phyloP scores from a whole-genome alignment of 2,797 vertebrate species.

The Sebastolobus altivelis region DNA sequence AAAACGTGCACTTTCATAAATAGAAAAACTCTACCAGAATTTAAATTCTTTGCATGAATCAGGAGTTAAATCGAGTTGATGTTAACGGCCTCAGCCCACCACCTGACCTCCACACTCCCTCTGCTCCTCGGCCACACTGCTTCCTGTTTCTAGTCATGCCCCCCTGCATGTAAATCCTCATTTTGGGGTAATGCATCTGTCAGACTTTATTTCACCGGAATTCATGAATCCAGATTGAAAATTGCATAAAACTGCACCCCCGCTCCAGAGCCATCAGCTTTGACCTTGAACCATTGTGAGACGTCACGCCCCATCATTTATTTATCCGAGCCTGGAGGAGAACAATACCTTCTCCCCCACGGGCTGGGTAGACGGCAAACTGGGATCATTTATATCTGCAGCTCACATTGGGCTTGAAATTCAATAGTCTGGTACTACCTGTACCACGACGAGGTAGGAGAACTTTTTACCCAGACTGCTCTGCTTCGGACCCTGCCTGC shows the following conservation, averaged over 20 bases:
- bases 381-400: slow-evolving; percentile 14
- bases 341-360: slow-evolving; percentile 4
- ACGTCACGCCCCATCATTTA: slow-evolving; percentile 25
- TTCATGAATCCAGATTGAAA: slow-evolving; percentile 5
- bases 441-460: background rate
- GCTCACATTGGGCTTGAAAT: slow-evolving; percentile 10
- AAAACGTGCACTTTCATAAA: background rate
- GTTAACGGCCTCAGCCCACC: too few relatives aligned
- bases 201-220: slow-evolving; percentile 7
- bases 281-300: slow-evolving; percentile 43
- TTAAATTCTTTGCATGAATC: background rate
- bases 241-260: background rate
- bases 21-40: background rate
- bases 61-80: background rate
- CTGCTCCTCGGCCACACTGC: background rate
- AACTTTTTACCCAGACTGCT: slow-evolving; percentile 19
- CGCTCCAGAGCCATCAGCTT: slow-evolving; percentile 5
- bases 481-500: slow-evolving; percentile 20
- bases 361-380: background rate
- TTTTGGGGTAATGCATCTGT: background rate
- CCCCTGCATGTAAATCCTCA: background rate
- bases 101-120: background rate
- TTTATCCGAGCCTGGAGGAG: slow-evolving; percentile 42
- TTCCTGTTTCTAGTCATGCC: slow-evolving; percentile 3
- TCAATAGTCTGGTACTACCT: background rate